phyloP scores from a whole-genome alignment of 2,113 vertebrate genomes.

The Gracilinanus agilis region DNA sequence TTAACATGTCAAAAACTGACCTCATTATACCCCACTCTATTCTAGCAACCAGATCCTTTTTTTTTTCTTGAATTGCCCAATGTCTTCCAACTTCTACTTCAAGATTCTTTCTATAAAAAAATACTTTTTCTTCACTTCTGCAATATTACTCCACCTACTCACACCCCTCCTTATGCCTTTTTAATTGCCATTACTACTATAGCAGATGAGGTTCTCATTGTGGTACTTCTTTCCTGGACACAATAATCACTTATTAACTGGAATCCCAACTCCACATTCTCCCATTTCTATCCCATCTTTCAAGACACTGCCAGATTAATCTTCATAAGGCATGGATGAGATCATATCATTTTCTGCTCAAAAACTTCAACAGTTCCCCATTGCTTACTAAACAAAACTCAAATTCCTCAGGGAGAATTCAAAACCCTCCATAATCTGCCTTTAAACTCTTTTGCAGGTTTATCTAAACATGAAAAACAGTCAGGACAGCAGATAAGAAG shows the following conservation, averaged over 20 bases:
- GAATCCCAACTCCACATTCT: neutral
- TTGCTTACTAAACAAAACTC: neutral
- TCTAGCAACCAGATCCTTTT: neutral
- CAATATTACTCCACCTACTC: neutral
- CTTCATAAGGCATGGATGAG: neutral
- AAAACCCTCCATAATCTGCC: neutral
- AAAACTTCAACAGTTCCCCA: neutral
- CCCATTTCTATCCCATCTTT: neutral
- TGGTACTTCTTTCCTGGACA: neutral
- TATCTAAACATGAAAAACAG: neutral
- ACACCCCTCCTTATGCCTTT: neutral
- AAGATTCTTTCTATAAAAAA: neutral
- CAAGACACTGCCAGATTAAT: neutral
- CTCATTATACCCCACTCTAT: neutral
- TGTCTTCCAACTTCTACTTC: neutral
- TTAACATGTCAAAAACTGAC: slow-evolving; percentile 1
- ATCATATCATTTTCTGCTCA: neutral
- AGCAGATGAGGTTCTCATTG: neutral
- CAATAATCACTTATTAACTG: neutral
- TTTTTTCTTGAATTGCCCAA: neutral
- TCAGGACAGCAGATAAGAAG: neutral
- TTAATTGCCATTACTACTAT: neutral
- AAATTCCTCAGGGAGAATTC: neutral
- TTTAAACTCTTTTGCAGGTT: neutral
- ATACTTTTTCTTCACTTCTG: neutral